These are phyloP conservation scores for Boloria euphrosyne DNA, from an alignment of 2,888 invertebrate genomes.

Conservation along the genomic window DNA sequence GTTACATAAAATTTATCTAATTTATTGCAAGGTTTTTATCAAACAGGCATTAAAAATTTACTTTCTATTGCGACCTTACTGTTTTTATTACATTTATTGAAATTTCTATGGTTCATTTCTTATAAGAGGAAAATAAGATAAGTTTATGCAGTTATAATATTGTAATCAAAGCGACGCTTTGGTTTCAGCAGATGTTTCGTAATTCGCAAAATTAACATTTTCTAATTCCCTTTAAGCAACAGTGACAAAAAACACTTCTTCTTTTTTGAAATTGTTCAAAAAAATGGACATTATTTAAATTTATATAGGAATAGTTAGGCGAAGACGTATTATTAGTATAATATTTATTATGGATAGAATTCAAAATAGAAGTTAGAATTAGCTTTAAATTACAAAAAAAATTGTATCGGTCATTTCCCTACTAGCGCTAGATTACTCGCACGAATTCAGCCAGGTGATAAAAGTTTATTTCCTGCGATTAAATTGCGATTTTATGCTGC, in stretches of 20 bases:
- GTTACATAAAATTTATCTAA: constrained; percentile 3
- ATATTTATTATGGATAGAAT: neutral
- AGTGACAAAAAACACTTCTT: no score
- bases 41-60: neutral
- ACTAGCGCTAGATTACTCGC: constrained; percentile 1
- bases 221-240: no score
- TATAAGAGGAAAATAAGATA: no score
- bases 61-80: neutral
- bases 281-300: no score
- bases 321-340: no score
- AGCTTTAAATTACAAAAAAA: neutral
- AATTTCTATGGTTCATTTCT: neutral
- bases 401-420: constrained; percentile 20
- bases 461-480: constrained; percentile 18
- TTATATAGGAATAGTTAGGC: no score
- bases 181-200: no score
- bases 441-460: constrained; percentile 21
- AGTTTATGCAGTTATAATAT: no score
- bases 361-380: constrained; percentile 5
- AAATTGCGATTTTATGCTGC: neutral
- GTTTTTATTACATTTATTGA: neutral
- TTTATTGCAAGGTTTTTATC: constrained; percentile 11
- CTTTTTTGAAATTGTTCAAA: no score
- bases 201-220: no score
- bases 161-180: no score